These are phyloP conservation scores for Argynnis bischoffii DNA, from an alignment of 2,888 invertebrate genomes.

Conservation along the genomic window DNA sequence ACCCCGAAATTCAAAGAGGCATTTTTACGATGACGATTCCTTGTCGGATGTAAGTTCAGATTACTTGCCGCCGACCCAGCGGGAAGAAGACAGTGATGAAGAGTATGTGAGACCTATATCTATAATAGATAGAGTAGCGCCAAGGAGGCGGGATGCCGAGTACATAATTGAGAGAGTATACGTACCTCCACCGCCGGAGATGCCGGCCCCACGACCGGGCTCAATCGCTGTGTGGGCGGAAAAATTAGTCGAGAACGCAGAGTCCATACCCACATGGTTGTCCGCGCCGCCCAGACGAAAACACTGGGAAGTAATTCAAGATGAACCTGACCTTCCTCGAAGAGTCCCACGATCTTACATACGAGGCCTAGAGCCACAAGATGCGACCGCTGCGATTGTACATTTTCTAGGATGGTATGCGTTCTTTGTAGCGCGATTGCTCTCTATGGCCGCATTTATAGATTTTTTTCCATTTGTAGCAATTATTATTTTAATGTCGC, in stretches of 20 bases:
- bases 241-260: conserved; percentile 80
- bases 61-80: conserved; percentile 54
- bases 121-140: conserved; percentile 70
- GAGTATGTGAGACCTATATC: conserved; percentile 66
- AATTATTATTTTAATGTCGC: conserved; percentile 82
- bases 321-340: conserved; percentile 68
- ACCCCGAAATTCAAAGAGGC: conserved; percentile 51
- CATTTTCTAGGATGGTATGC: conserved; percentile 90
- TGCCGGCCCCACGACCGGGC: conserved; percentile 67
- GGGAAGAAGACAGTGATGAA: conserved; percentile 60
- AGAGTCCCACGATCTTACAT: conserved; percentile 76
- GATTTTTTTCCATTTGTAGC: conserved; percentile 85
- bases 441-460: conserved; percentile 86
- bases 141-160: conserved; percentile 54
- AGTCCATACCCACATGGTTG: conserved; percentile 77
- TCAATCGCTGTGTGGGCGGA: conserved; percentile 75
- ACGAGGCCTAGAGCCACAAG: conserved; percentile 88
- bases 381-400: conserved; percentile 85
- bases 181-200: conserved; percentile 75
- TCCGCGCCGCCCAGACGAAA: conserved; percentile 74
- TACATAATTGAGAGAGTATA: conserved; percentile 70
- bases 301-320: conserved; percentile 60
- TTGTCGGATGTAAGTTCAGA: conserved; percentile 61
- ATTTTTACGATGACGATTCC: conserved; percentile 55
- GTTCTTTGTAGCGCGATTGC: conserved; percentile 87